Evolutionary conservation across 2,113 vertebrate genomes (phyloP).

Genomic region (Xiphophorus maculatus): DNA sequence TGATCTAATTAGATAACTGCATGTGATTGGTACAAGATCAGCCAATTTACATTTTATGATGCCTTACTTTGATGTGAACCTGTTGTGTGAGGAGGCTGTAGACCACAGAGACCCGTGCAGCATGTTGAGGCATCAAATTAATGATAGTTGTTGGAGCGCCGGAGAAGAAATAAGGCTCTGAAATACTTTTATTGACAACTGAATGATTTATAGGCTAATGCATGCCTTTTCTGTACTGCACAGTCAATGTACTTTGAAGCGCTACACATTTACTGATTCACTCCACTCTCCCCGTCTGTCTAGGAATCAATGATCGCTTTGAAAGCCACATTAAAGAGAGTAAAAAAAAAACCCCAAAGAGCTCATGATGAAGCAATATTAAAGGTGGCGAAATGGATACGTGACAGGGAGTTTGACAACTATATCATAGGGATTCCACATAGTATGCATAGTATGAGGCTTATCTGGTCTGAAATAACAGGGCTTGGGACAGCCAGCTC

Average conservation of each 20-base stretch:
- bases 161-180: constrained; percentile 8
- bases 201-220: constrained; percentile 56
- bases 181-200: constrained; percentile 43
- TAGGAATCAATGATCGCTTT: constrained; percentile 57
- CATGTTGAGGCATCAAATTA: neutral
- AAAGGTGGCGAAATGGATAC: constrained; percentile 25
- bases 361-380: constrained; percentile 56
- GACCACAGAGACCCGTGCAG: neutral
- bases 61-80: constrained; percentile 31
- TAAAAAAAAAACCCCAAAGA: constrained; percentile 29
- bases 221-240: constrained; percentile 19
- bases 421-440: constrained; percentile 1
- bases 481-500: neutral
- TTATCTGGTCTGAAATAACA: neutral
- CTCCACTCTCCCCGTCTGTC: constrained; percentile 24
- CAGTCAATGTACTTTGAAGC: constrained; percentile 21
- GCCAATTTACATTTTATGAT: neutral
- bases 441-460: neutral
- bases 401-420: constrained; percentile 28
- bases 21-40: constrained; percentile 30
- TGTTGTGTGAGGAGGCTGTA: constrained; percentile 3
- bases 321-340: constrained; percentile 44
- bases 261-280: constrained; percentile 49
- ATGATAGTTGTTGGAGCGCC: constrained; percentile 7
- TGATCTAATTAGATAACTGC: constrained; percentile 58